Evolutionary conservation across 2,797 vertebrate species (phyloP).

Genomic region (Luscinia luscinia): DNA sequence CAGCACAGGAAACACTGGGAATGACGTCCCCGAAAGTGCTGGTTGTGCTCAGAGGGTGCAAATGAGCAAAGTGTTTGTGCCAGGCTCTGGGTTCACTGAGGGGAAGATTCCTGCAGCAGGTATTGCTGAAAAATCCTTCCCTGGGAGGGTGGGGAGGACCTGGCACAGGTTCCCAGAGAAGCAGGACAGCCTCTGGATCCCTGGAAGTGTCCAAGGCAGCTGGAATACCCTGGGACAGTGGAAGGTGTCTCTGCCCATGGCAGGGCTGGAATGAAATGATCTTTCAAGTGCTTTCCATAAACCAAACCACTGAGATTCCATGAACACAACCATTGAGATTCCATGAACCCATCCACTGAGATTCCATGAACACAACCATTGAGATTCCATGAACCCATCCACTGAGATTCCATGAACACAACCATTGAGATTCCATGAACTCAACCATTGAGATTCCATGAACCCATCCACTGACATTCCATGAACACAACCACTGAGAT

Average conservation of each 20-base stretch:
- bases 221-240: neutral
- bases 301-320: too few species aligned
- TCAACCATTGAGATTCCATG: too few species aligned
- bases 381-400: too few species aligned
- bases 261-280: neutral
- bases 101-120: neutral
- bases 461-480: too few species aligned
- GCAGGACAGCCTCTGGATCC: neutral
- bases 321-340: too few species aligned
- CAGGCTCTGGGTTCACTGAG: neutral
- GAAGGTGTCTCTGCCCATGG: neutral
- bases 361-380: too few species aligned
- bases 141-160: neutral
- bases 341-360: too few species aligned
- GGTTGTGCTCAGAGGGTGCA: neutral
- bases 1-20: neutral
- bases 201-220: neutral
- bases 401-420: too few species aligned
- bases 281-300: neutral
- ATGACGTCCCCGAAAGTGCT: neutral
- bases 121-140: neutral
- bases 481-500: too few species aligned
- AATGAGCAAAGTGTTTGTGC: neutral
- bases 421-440: too few species aligned
- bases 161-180: neutral